Base-by-base conservation (phyloP, 2,113 vertebrate species). In the Antechinus flavipes region DNA sequence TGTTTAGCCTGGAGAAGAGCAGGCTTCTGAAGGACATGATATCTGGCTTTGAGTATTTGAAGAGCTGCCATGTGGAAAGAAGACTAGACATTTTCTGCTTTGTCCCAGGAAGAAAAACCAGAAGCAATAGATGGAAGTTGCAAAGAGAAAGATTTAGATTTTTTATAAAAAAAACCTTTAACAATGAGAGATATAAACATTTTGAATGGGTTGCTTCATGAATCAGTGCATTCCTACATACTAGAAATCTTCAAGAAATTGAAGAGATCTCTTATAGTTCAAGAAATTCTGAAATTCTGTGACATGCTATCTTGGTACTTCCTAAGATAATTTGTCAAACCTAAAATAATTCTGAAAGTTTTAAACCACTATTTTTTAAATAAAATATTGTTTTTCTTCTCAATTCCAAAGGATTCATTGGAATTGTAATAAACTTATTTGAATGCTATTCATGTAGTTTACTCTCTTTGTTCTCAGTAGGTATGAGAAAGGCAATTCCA, bases 251-350 rank as follows among this genome's bases (percentile, higher is more conserved):
- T 42, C 68, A 42, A 42, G 19, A 42, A 84, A 52, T 52, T 52
- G 50, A 52, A 52, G 50, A 42, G 6, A n/a, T 84, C 68, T 42
- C 68, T 22, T 84, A 4, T 42, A 84, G 42, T 84, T 84, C n/a
- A 23, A 47, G 16, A 84, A 84, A 84, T 42, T 2, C 35, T 84
- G 23, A 84, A 35, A 42, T 42, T 11, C n/a, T 84, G 16, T 89
- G 56, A 93, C 54, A 84, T 30, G 30, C 22, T 19, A 94, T 1
- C 35, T 1, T 93, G 42, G n/a, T 97, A 89, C 95, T 97, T 98
- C 96, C 49, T 35, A 96, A 96, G 89, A 97, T 96, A 96, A 95
- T 91, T 94, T 96, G 92, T 95, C 96, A 98, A 97, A 94, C 19
- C 35, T 58, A 10, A 92, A 98, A 91, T 19, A 93, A 84, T 96